Evolutionary conservation across 2,113 vertebrate species (phyloP), one percentile per base, ranked within the genome.

Genomic region (Cairina moschata): DNA sequence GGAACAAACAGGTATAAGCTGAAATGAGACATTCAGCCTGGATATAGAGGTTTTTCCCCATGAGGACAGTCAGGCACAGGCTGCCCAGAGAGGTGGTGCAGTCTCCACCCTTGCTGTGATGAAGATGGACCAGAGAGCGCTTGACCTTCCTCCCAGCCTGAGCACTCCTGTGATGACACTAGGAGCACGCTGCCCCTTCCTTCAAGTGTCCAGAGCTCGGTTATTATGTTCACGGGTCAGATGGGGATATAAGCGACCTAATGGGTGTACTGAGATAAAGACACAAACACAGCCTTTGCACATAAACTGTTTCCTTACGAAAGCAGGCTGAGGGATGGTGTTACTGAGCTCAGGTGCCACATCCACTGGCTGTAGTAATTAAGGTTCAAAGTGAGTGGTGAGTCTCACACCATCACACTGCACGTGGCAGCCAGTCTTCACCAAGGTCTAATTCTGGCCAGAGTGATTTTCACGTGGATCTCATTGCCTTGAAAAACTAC

Each of bases 311-410:
- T 4, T 85, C 54, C 63, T 81, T 90, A 72, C 44, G 79, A 79
- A 93, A 63, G 16, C 63, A 66, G 90, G 78, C 88, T 66, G 88
- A 91, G 26, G 76, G 68, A 60, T 69, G 67, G 73, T 0, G 2
- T 75, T 77, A 36, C 46, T 29, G 25, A 84, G 32, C 62, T 65
- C 32, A 2, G 42, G 50, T 55, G 56, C 84, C 69, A 50, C 48
- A 58, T 2, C 6, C 2, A 9, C 58, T 85, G 66, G 91, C 94
- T 95, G 94, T 87, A 95, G 94, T 58, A 91, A 95, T 95, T 94
- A 95, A 85, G 34, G 62, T 5, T 86, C 77, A 73, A 75, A 69
- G 66, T 10, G 34, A 4, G 2, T 25, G 76, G 59, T 17, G 73
- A 82, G 32, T 79, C 69, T 83, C 74, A 50, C 62, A 5, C 12